These are phyloP conservation scores for Trachops cirrhosus DNA, from an alignment of 2,797 vertebrate genomes.

Conservation along the genomic window DNA sequence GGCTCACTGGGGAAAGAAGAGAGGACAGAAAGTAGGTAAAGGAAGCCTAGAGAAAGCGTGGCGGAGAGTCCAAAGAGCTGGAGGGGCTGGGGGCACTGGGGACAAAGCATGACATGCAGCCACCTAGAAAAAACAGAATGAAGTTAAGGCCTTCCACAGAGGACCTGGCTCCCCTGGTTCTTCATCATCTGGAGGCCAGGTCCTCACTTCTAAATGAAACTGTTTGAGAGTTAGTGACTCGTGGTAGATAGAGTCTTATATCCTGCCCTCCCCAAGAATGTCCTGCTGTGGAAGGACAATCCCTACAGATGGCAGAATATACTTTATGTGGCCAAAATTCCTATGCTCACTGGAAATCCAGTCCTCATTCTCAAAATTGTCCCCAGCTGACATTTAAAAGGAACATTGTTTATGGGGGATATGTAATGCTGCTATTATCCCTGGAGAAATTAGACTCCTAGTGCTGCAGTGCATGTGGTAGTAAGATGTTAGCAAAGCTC, in stretches of 20 bases:
- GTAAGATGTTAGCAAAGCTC: neutral
- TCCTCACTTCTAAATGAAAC: conserved; percentile 14
- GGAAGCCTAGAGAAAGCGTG: neutral
- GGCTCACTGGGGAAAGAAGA: neutral
- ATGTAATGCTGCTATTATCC: neutral
- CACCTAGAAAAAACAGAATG: neutral
- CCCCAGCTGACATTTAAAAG: neutral
- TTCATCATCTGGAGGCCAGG: neutral
- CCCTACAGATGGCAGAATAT: neutral
- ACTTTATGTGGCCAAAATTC: neutral
- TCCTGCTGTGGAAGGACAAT: neutral
- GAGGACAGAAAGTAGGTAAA: neutral
- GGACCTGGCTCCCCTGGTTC: neutral
- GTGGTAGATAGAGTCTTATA: neutral
- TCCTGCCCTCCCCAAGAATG: neutral
- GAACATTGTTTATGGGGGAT: neutral
- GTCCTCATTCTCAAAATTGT: neutral
- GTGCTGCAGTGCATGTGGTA: neutral
- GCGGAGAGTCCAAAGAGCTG: neutral
- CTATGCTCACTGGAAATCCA: neutral
- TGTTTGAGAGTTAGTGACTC: neutral
- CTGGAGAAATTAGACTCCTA: neutral
- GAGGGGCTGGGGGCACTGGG: neutral
- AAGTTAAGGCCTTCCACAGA: neutral
- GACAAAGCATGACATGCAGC: neutral